Evolutionary conservation across 30 jellyfish, hydroid and myxozoan species (phyloP), one percentile per base, ranked within the genome.

Genomic region (Aurelia aurita): DNA sequence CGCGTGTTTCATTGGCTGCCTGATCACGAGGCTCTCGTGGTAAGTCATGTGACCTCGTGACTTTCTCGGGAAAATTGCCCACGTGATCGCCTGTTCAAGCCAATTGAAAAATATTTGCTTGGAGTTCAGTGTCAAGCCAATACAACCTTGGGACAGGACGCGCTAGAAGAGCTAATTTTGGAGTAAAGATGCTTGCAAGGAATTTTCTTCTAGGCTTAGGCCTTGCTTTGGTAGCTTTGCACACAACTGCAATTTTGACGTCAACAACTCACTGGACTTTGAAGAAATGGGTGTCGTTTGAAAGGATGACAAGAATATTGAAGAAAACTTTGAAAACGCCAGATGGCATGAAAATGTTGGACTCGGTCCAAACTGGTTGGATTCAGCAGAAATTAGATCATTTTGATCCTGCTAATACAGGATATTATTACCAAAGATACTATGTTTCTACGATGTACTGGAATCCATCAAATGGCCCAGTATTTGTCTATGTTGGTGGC

Each of bases 401-500:
- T 59, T 88, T 78, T 80, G 58, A 88, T 53, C 84, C 89, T 12
- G 15, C 69, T 19, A 72, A 78, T n/a, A 58, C 85, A 22, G 32
- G 71, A 31, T 57, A 77, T n/a, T 88, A n/a, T 31, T 79, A 32
- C 25, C 96, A 88, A 60, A 49, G 96, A 19, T 88, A 88, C 58
- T 88, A 58, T 54, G 89, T 79, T 22, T 78, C 91, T 0, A 80
- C 88, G 16, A 1, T 15, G 75, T 88, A 88, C 68, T 88, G 96
- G 96, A 55, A 72, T 59, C 79, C 84, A 11, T 12, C 85, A 0
- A 60, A 23, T 88, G 96, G 96, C 32, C 96, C 96, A 32, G 96
- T 88, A 57, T 88, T 88, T 72, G 86, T 88, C 14, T 88, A 88
- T 35, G 96, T 88, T 58, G 96, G 96, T 32, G 96, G 96, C 5